Evolutionary conservation across 2,113 vertebrate species (phyloP), one percentile per base, ranked within the genome.

Genomic region (Syngnathus scovelli): DNA sequence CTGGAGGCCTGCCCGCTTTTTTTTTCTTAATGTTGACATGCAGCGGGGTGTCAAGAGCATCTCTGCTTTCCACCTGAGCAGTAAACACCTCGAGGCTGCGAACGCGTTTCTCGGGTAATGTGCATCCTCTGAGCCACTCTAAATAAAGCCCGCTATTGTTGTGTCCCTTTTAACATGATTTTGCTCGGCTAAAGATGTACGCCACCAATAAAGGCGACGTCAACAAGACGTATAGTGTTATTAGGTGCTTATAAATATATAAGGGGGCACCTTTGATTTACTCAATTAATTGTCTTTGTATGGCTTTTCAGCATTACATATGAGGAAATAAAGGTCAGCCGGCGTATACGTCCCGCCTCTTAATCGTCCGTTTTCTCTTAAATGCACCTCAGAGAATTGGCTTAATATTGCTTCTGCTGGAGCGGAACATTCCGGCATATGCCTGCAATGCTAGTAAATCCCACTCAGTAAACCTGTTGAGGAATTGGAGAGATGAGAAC

Each of bases 241-340:
- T 90, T 91, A 89, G 69, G 80, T 66, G 64, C 74, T 78, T 85
- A 86, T 91, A 90, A 91, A 91, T 91, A 87, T 87, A 86, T 90
- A 89, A 91, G 83, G 68, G 27, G 85, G 82, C 65, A 75, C 65
- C 37, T 78, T 89, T 89, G 86, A 91, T 90, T 91, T 88, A 90
- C 83, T 82, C 70, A 60, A 78, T 83, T 88, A 89, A 89, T 90
- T 88, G 74, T 80, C 71, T 41, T 37, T 41, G 52, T 56, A 67
- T 58, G 76, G 69, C 61, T 66, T 27, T 74, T 78, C 52, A 75
- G 76, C 55, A 71, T 81, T 77, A 80, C 77, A 80, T 76, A 68
- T 75, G 64, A 76, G 55, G 69, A 75, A 66, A 76, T 84, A 78
- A 84, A 88, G 69, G 38, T 61, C 38, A 2, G 16, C 10, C 15